phyloP scores from a whole-genome alignment of 2,888 invertebrate species.

The Mantis religiosa region DNA sequence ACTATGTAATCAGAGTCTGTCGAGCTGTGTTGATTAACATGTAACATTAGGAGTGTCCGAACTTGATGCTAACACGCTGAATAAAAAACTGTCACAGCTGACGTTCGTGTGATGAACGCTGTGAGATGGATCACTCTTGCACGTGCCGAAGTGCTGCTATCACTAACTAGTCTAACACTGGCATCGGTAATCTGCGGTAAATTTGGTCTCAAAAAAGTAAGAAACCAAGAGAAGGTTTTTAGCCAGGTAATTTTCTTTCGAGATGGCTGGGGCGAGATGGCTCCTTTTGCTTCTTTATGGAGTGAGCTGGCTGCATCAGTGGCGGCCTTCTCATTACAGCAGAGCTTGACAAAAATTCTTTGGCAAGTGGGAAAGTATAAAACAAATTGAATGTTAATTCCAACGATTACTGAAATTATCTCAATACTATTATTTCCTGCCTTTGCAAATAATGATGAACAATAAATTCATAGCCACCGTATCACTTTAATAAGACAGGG shows the following conservation, averaged over 20 bases:
- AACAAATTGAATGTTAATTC: too few relatives aligned
- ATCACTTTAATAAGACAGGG: too few relatives aligned
- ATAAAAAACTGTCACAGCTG: background rate
- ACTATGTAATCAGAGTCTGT: background rate
- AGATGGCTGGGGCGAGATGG: background rate
- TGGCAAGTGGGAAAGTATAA: too few relatives aligned
- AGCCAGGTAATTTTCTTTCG: background rate
- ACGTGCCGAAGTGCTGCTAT: background rate
- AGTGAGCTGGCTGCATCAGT: background rate
- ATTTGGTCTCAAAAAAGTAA: background rate
- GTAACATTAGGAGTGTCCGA: background rate
- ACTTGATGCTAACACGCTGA: background rate
- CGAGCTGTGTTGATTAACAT: background rate
- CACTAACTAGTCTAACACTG: background rate
- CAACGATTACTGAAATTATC: too few relatives aligned
- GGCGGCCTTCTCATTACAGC: background rate
- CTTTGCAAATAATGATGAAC: too few relatives aligned
- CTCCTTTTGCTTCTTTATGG: background rate
- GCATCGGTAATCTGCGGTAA: slow-evolving; percentile 7
- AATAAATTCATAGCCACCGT: too few relatives aligned
- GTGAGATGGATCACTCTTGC: background rate
- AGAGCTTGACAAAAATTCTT: too few relatives aligned
- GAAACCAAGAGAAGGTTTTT: background rate
- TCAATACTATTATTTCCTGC: too few relatives aligned
- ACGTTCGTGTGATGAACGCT: background rate